Evolutionary conservation across 2,113 vertebrate species (phyloP).

Genomic region (Epinephelus lanceolatus): DNA sequence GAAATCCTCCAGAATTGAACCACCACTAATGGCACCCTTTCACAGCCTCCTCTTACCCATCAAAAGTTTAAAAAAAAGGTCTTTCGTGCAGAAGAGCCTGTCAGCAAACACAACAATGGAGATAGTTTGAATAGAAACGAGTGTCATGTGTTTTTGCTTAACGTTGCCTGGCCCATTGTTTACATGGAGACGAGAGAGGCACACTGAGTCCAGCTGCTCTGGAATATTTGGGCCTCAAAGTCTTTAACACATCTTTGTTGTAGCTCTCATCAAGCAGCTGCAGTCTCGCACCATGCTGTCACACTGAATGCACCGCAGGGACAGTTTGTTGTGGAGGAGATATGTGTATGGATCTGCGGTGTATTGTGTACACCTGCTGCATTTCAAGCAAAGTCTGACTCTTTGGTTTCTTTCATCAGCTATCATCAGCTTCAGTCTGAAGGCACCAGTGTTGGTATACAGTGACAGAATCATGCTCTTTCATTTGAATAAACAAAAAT

Average conservation of each 20-base stretch:
- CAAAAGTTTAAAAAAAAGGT: conserved; percentile 15
- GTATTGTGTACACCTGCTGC: not conserved
- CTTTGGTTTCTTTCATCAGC: conserved; percentile 3
- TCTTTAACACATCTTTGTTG: conserved; percentile 59
- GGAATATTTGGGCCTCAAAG: conserved; percentile 54
- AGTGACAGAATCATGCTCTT: not conserved
- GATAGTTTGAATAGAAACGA: conserved; percentile 45
- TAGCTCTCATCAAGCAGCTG: conserved; percentile 57
- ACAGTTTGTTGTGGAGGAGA: not conserved
- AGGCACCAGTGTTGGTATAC: not conserved
- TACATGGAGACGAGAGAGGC: conserved; percentile 56
- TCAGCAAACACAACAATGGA: conserved; percentile 57
- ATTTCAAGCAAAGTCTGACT: not conserved
- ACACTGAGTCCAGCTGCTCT: conserved; percentile 78
- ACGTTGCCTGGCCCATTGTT: conserved; percentile 63
- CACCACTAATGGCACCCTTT: conserved; percentile 45
- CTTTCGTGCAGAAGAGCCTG: conserved; percentile 45
- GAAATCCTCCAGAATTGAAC: conserved; percentile 20
- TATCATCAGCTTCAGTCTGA: not conserved
- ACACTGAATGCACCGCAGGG: conserved; percentile 34
- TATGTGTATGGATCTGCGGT: not conserved
- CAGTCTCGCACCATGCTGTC: conserved; percentile 33
- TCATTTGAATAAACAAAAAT: not conserved
- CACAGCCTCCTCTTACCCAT: conserved; percentile 2
- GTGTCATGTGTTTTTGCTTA: conserved; percentile 77